Evolutionary conservation across 2,113 vertebrate genomes (phyloP).

Genomic region (Spea multiplicata): DNA sequence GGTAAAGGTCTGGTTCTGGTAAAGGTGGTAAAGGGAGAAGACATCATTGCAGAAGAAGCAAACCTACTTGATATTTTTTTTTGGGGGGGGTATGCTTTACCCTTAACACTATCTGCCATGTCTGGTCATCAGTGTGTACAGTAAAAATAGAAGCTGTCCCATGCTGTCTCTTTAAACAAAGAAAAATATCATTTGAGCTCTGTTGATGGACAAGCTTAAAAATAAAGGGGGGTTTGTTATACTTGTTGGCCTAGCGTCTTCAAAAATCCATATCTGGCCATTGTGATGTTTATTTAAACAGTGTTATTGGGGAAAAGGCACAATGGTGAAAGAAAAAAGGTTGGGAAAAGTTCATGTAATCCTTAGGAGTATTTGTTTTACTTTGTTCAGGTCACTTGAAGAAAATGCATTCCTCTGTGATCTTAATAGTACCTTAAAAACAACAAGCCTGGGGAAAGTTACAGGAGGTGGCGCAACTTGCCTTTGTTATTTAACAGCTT

Average conservation of each 20-base stretch:
- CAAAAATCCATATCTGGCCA: constrained; percentile 45
- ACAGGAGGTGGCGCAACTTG: constrained; percentile 31
- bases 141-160: neutral
- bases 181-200: neutral
- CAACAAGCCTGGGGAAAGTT: constrained; percentile 42
- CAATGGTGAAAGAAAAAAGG: constrained; percentile 48
- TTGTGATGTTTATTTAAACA: constrained; percentile 49
- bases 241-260: constrained; percentile 48
- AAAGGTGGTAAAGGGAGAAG: too few species aligned
- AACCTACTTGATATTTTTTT: too few species aligned
- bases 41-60: too few species aligned
- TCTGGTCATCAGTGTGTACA: neutral
- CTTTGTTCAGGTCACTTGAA: constrained; percentile 47
- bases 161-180: constrained; percentile 15
- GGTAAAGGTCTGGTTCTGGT: too few species aligned
- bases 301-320: constrained; percentile 18
- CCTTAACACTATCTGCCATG: too few species aligned
- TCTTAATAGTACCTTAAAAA: constrained; percentile 51
- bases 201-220: neutral
- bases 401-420: constrained; percentile 34
- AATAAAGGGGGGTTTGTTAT: neutral
- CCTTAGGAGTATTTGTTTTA: constrained; percentile 46
- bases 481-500: constrained; percentile 44
- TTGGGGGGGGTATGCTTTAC: too few species aligned
- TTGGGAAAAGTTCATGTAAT: constrained; percentile 31